Evolutionary conservation across 2,888 invertebrate species (phyloP), one percentile per base, ranked within the genome.

Genomic region (Lasioglossum pauxillum): DNA sequence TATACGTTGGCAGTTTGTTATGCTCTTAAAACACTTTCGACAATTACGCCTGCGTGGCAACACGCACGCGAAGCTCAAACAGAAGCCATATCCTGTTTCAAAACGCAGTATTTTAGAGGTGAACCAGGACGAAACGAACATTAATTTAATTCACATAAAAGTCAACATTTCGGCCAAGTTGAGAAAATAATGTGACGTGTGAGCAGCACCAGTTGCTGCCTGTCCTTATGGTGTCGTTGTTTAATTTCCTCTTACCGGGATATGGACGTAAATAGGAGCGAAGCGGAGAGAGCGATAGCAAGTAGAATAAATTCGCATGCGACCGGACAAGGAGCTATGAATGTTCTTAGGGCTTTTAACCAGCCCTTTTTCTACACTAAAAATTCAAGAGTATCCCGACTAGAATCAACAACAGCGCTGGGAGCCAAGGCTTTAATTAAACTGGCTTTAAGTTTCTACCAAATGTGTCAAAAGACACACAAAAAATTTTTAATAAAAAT

Each of bases 181-280:
- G 82, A 78, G 91, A 90, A 90, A 91, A 90, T 88, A 90, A 71
- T 64, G 76, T 79, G 84, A 85, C 84, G 76, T 76, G 38, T 35
- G 79, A 80, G 74, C 75, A 76, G 79, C 41, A 73, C 69, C 60
- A 83, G 49, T 77, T 83, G 87, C 75, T n/a, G 53, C 8, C 84
- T 80, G 82, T 80, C 87, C 80, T 86, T 78, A 75, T 80, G 83
- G 87, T 85, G 88, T 85, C 86, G 88, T 83, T 91, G 92, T 93
- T 92, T 92, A 92, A 93, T 89, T 90, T 92, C 84, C 93, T 89
- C 92, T 92, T 87, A 83, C 38, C 85, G 57, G 80, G 81, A 88
- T 80, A 87, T 83, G 81, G 86, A 69, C 88, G 86, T 90, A 92
- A 92, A 92, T 93, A 92, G 88, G 85, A 90, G 85, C 81, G 73